Percentiles rank a stretch among this genome's conserved stretches.
Conservation (phyloP, 2,888 invertebrate species). For the Drosophila pullipes region DNA sequence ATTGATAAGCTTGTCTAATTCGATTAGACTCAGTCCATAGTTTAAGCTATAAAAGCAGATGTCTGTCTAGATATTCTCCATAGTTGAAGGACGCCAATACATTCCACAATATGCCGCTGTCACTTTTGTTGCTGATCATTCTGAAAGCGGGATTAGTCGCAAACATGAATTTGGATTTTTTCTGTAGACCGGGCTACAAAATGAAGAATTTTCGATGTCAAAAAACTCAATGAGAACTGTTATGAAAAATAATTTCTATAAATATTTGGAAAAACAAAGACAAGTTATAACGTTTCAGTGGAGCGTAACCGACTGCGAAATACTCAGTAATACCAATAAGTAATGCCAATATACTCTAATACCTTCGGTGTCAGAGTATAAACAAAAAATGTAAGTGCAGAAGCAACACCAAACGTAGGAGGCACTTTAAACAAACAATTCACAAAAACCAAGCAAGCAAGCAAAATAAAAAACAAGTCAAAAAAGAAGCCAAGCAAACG, state of each 20-base stretch:
- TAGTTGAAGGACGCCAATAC: not conserved
- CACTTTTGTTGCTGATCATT: not conserved
- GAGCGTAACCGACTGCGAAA: not conserved
- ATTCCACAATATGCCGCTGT: not conserved
- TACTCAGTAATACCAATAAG: not conserved
- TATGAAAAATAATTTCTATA: not conserved
- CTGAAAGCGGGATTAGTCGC: too few relatives aligned
- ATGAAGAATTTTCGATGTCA: not conserved
- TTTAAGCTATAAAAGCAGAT: not conserved
- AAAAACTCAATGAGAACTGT: not conserved
- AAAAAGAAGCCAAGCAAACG: constrained; percentile 56
- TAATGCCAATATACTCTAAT: not conserved
- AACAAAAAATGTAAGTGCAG: constrained; percentile 25
- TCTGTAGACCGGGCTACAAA: not conserved
- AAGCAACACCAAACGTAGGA: constrained; percentile 53
- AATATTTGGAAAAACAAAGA: not conserved
- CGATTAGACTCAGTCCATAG: not conserved
- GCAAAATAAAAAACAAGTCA: constrained; percentile 2
- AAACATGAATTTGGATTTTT: not conserved
- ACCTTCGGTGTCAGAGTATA: not conserved
- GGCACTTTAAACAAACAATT: constrained; percentile 51
- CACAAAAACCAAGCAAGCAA: constrained; percentile 26
- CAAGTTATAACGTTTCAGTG: not conserved
- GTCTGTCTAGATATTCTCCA: not conserved
- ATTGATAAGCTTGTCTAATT: not conserved